Conservation (phyloP, 2,113 vertebrate genomes). For the Malurus alboscapulatus region DNA sequence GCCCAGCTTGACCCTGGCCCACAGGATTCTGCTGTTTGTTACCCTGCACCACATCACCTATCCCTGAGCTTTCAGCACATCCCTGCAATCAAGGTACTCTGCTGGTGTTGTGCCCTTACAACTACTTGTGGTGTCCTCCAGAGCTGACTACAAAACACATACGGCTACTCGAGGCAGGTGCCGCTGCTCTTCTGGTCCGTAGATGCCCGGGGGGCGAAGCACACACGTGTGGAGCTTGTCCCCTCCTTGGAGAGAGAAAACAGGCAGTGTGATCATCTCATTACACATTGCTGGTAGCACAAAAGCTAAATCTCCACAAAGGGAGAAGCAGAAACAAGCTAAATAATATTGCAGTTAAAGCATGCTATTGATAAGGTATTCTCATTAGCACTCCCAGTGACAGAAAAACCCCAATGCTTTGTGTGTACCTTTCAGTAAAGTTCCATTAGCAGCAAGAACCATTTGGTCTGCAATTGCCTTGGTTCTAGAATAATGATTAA, state of each 20-base stretch:
- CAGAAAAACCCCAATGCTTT: not conserved
- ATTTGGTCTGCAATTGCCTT: slow-evolving; percentile 91
- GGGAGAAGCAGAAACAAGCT: not conserved
- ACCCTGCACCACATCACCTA: not conserved
- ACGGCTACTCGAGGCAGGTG: slow-evolving; percentile 89
- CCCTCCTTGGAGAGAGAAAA: slow-evolving; percentile 76
- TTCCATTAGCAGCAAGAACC: slow-evolving; percentile 85
- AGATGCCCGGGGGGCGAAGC: slow-evolving; percentile 90
- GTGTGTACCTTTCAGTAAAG: slow-evolving; percentile 79
- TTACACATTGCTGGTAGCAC: not conserved
- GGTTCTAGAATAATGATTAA: slow-evolving; percentile 92
- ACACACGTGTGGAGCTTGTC: slow-evolving; percentile 82
- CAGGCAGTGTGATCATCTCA: not conserved
- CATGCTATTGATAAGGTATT: not conserved
- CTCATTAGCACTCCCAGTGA: not conserved
- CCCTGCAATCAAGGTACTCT: not conserved
- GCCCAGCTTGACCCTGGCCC: not conserved
- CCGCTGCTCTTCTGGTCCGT: slow-evolving; percentile 86
- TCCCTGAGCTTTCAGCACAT: not conserved
- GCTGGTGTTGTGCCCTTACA: not conserved
- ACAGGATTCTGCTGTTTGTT: not conserved
- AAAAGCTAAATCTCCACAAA: not conserved
- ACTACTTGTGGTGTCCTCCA: slow-evolving; percentile 19
- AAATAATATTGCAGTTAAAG: not conserved
- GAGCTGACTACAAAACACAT: slow-evolving; percentile 52